phyloP scores from a whole-genome alignment of 2,888 invertebrate genomes.

The Capitulum mitella region DNA sequence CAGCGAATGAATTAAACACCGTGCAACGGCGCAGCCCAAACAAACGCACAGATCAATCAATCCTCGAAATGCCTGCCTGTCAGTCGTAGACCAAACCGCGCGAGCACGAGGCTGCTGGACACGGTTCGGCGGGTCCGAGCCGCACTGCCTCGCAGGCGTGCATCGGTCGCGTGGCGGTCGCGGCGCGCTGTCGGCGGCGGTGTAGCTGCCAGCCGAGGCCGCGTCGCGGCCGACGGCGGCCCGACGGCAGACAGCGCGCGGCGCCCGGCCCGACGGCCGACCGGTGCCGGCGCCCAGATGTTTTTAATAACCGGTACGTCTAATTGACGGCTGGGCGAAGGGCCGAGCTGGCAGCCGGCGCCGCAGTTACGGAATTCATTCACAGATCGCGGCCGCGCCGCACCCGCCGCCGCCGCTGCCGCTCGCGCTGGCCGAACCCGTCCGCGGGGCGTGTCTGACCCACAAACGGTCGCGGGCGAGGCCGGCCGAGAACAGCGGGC shows the following conservation, averaged over 20 bases:
- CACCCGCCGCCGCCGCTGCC: neutral
- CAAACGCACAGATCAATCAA: neutral
- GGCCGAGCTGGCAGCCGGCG: neutral
- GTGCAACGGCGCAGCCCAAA: neutral
- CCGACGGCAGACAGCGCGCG: neutral
- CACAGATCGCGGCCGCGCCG: neutral
- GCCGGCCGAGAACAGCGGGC: too few relatives aligned
- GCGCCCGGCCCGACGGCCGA: neutral
- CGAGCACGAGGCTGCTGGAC: neutral
- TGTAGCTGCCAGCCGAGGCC: neutral
- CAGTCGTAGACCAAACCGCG: neutral
- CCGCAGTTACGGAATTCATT: neutral
- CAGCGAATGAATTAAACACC: neutral
- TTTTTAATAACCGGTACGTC: constrained; percentile 7
- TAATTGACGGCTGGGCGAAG: constrained; percentile 2
- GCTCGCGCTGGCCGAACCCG: neutral
- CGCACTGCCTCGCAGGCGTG: neutral
- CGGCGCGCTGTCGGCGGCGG: neutral
- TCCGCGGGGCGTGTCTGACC: neutral
- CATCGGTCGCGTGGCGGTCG: neutral
- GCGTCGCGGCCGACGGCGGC: neutral
- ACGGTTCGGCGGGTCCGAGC: neutral
- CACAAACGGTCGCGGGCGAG: neutral
- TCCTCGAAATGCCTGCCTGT: neutral
- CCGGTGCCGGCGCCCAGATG: neutral